phyloP scores from a whole-genome alignment of 1,140 invertebrate genomes.

The Zaprionus kolodkinae region DNA sequence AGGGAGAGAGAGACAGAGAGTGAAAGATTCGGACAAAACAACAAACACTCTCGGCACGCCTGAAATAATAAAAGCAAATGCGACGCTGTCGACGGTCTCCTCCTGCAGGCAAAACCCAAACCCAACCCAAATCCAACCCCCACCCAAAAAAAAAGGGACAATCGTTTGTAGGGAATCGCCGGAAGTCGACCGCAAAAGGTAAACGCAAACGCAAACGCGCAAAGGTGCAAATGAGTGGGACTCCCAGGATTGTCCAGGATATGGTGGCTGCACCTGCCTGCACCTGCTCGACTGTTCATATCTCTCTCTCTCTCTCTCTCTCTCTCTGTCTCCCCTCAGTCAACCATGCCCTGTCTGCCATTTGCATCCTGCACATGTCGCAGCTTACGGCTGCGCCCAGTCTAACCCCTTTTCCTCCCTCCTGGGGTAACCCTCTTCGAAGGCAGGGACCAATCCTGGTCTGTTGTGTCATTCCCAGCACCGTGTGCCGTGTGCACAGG shows the following conservation, averaged over 20 bases:
- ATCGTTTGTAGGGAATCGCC: constrained; percentile 64
- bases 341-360: constrained; percentile 41
- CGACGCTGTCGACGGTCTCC: constrained; percentile 34
- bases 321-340: background rate
- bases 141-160: constrained; percentile 57
- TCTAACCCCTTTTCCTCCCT: background rate
- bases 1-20: constrained; percentile 15
- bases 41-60: constrained; percentile 79
- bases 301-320: constrained; percentile 12
- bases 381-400: background rate
- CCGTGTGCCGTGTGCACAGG: constrained; percentile 48
- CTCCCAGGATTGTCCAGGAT: background rate
- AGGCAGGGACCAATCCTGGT: constrained; percentile 40
- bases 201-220: constrained; percentile 64
- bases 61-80: constrained; percentile 83
- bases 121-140: background rate
- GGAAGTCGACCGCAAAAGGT: constrained; percentile 59
- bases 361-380: constrained; percentile 73
- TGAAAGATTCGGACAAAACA: constrained; percentile 50
- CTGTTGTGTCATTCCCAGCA: constrained; percentile 62
- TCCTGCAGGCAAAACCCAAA: background rate
- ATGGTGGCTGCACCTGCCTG: constrained; percentile 3
- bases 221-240: constrained; percentile 78
- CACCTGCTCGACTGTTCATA: constrained; percentile 60
- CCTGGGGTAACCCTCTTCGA: constrained; percentile 25